A percentile compares a stretch with the other conserved stretches of the same genome.
These are phyloP conservation scores for Phrynosoma platyrhinos DNA, from an alignment of 2,113 vertebrate genomes.

Conservation along the genomic window DNA sequence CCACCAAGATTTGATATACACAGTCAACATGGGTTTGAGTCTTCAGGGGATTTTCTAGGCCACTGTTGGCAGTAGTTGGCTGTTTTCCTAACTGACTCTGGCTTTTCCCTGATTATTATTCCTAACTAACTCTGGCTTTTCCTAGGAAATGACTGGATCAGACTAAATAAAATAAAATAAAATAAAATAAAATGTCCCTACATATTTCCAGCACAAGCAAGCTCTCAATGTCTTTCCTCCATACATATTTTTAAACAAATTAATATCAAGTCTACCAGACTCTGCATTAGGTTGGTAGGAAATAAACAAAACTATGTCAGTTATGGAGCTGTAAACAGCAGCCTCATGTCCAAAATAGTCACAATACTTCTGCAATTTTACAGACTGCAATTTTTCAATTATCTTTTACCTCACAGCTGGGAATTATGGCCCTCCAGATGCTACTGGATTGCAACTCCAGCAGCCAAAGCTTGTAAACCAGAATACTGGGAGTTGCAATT, in stretches of 20 bases:
- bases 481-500: too few species aligned
- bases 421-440: too few species aligned
- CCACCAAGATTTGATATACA: not conserved
- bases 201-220: not conserved
- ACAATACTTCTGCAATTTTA: not conserved
- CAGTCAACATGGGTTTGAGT: not conserved
- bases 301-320: not conserved
- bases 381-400: not conserved
- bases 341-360: not conserved
- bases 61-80: not conserved
- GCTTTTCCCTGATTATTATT: too few species aligned
- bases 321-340: not conserved
- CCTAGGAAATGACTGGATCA: constrained; percentile 47
- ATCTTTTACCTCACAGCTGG: too few species aligned
- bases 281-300: not conserved
- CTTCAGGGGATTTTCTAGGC: not conserved
- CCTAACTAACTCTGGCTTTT: too few species aligned
- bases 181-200: not conserved
- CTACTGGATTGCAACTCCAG: too few species aligned
- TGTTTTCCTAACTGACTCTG: not conserved
- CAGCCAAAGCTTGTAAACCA: too few species aligned
- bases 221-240: constrained; percentile 22
- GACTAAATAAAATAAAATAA: constrained; percentile 7
- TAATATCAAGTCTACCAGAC: not conserved
- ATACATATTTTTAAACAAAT: constrained; percentile 33